Conservation (phyloP, 2,113 vertebrate species). For the Raphicerus campestris region DNA sequence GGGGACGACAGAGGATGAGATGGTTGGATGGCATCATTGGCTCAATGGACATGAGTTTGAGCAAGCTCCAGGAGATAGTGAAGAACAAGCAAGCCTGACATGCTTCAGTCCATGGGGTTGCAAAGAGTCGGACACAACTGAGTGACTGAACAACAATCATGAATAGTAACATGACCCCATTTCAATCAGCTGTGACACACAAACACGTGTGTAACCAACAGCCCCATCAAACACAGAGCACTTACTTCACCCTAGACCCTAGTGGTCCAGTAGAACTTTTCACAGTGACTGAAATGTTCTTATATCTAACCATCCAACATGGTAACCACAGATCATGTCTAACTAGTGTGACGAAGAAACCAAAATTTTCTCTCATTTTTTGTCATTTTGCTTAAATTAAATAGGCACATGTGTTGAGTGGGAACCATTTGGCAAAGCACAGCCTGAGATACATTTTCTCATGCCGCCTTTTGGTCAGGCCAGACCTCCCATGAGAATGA, state of each 20-base stretch:
- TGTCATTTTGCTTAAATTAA: neutral
- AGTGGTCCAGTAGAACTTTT: neutral
- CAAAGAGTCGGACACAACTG: neutral
- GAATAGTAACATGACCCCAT: neutral
- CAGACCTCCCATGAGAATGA: neutral
- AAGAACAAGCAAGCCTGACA: neutral
- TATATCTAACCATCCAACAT: neutral
- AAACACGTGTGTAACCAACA: neutral
- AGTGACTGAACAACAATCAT: neutral
- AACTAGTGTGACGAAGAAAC: neutral
- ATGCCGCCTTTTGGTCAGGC: rapidly evolving
- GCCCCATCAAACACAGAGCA: neutral
- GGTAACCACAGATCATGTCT: neutral
- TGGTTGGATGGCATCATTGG: neutral
- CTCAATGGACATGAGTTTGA: neutral
- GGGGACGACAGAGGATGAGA: neutral
- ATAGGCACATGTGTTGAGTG: neutral
- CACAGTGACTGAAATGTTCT: neutral
- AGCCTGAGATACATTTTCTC: neutral
- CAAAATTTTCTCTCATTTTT: neutral
- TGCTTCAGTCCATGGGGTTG: neutral
- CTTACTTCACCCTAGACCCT: neutral
- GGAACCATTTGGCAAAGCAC: neutral
- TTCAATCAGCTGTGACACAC: neutral
- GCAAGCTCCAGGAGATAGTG: neutral